A percentile compares a stretch with the other conserved stretches of the same genome.
Conservation (phyloP, 2,797 vertebrate species). For the Artibeus lituratus region DNA sequence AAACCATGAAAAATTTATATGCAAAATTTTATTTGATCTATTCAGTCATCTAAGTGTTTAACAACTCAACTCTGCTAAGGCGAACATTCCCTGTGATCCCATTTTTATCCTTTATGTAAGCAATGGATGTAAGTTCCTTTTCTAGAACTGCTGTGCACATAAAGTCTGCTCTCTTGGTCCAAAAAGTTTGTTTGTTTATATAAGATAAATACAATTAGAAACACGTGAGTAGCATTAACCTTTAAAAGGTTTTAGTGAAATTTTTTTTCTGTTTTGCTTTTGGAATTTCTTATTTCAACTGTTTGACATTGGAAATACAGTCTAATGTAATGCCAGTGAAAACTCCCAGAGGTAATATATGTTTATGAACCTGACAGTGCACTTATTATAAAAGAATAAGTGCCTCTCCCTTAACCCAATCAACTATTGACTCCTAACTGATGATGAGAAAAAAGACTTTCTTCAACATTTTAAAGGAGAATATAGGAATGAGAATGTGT, state of each 20-base stretch:
- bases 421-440: not conserved
- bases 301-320: not conserved
- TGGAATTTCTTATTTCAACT: not conserved
- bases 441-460: not conserved
- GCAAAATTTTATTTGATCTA: slow-evolving; percentile 10
- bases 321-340: not conserved
- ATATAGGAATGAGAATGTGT: not conserved
- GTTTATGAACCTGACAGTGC: not conserved
- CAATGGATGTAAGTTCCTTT: not conserved
- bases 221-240: not conserved
- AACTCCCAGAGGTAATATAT: not conserved
- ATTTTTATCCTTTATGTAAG: slow-evolving; percentile 36
- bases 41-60: slow-evolving; percentile 60
- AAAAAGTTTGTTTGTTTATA: not conserved
- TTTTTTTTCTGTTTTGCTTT: not conserved
- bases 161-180: not conserved
- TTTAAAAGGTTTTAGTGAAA: not conserved
- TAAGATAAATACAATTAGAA: not conserved
- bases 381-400: not conserved
- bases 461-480: not conserved
- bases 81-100: slow-evolving; percentile 55
- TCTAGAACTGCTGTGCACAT: slow-evolving; percentile 24
- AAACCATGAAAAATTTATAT: slow-evolving; percentile 73
- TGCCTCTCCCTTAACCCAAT: not conserved
- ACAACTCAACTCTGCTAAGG: slow-evolving; percentile 69